phyloP scores from a whole-genome alignment of 35 echinoderm and acorn worm species.

The Ophioderma brevispina region DNA sequence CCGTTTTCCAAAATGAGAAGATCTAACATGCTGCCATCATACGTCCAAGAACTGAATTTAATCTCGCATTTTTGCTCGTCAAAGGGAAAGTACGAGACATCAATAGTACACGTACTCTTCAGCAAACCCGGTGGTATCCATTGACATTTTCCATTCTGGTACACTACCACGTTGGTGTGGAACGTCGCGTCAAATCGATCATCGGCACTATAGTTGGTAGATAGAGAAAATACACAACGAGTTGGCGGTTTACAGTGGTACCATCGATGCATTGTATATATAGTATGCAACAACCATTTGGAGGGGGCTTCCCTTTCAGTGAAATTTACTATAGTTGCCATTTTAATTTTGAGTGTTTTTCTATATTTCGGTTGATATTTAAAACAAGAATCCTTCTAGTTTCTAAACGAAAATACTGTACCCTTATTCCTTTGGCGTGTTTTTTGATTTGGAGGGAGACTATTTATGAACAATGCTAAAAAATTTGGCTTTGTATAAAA shows the following conservation, averaged over 20 bases:
- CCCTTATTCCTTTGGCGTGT: too few species aligned
- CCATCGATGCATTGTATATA: neutral
- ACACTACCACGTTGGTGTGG: conserved; percentile 61
- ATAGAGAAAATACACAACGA: neutral
- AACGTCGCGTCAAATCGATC: conserved; percentile 77
- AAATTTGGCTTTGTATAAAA: too few species aligned
- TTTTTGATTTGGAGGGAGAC: too few species aligned
- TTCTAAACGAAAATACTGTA: too few species aligned
- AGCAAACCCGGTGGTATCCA: conserved; percentile 85
- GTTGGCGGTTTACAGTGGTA: too few species aligned
- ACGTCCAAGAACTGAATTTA: conserved; percentile 90
- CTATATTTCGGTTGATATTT: too few species aligned
- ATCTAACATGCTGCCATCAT: conserved; percentile 59
- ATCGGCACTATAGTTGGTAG: conserved; percentile 55
- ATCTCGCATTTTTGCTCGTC: conserved; percentile 79
- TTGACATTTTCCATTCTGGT: conserved; percentile 32
- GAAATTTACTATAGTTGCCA: too few species aligned
- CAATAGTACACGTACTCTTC: conserved; percentile 74
- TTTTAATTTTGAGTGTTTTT: too few species aligned
- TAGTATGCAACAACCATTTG: too few species aligned
- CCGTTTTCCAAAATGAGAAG: neutral
- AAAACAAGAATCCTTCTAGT: too few species aligned
- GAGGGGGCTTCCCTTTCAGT: too few species aligned
- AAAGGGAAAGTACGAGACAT: conserved; percentile 88
- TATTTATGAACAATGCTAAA: too few species aligned